Conservation (phyloP, 2,888 invertebrate species). For the Drosophila nigricruria region DNA sequence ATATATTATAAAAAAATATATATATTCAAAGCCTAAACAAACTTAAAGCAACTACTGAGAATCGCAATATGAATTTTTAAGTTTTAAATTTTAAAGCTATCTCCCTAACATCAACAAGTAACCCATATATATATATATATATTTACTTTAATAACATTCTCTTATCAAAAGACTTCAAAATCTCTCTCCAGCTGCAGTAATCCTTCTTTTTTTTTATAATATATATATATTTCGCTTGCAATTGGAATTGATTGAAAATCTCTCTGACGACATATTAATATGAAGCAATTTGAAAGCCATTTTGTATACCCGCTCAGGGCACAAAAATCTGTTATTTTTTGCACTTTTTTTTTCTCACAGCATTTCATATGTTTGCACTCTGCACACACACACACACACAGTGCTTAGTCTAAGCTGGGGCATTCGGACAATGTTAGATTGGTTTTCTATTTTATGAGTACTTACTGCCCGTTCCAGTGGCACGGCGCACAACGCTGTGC, state of each 20-base stretch:
- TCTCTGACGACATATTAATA: slow-evolving; percentile 1
- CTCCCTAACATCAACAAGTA: too few species aligned
- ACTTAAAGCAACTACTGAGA: too few species aligned
- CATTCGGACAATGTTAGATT: neutral
- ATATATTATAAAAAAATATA: too few species aligned
- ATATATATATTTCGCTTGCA: neutral
- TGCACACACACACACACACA: neutral
- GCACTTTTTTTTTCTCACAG: neutral
- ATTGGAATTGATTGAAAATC: slow-evolving; percentile 4
- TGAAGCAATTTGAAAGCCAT: slow-evolving; percentile 1
- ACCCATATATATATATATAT: neutral
- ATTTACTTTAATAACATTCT: neutral
- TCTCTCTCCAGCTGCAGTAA: neutral
- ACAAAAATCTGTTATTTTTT: slow-evolving; percentile 7
- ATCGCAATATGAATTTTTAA: too few species aligned
- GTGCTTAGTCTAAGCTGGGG: neutral
- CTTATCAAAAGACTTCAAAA: neutral
- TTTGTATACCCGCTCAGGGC: slow-evolving; percentile 2
- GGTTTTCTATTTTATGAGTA: slow-evolving; percentile 39
- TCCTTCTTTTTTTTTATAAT: neutral
- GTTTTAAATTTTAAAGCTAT: too few species aligned
- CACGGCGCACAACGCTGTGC: slow-evolving; percentile 84
- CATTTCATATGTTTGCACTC: slow-evolving; percentile 2
- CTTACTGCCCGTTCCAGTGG: slow-evolving; percentile 85
- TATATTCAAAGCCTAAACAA: too few species aligned